A percentile compares a stretch with the other conserved stretches of the same genome.
phyloP scores from a whole-genome alignment of 2,113 vertebrate genomes.

The Microcebus ravelobensis region DNA sequence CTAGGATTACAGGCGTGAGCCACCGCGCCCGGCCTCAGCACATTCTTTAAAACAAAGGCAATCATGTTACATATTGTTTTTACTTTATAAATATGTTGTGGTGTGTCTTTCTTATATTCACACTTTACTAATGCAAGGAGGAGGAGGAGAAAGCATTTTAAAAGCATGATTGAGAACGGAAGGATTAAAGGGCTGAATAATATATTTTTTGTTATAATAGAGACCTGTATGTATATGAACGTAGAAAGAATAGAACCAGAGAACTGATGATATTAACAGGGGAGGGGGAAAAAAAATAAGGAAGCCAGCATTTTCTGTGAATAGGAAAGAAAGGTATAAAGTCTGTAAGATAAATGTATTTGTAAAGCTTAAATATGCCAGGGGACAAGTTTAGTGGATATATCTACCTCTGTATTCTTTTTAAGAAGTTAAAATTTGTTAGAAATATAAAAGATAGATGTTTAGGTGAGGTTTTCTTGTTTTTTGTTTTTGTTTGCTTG shows the following conservation, averaged over 20 bases:
- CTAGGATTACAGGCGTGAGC: too few relatives aligned
- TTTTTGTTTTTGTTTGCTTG: not conserved
- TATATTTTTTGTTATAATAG: not conserved
- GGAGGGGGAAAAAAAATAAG: not conserved
- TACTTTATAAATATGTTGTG: not conserved
- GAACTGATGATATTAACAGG: not conserved
- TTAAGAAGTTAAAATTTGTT: not conserved
- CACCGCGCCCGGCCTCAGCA: too few relatives aligned
- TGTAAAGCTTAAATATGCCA: not conserved
- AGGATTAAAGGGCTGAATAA: not conserved
- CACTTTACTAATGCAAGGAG: not conserved
- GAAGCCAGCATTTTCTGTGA: not conserved
- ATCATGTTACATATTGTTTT: slow-evolving; percentile 12
- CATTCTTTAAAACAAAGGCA: slow-evolving; percentile 9
- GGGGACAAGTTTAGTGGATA: not conserved
- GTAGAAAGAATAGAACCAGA: not conserved
- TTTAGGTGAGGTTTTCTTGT: not conserved
- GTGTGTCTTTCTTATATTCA: not conserved
- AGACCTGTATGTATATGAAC: not conserved
- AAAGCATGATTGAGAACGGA: not conserved
- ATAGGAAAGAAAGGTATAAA: slow-evolving; percentile 36
- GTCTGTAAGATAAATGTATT: not conserved
- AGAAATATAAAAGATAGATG: not conserved
- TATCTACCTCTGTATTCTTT: not conserved
- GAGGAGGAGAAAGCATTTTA: not conserved